These are phyloP conservation scores for Drosophila quasianomalipes DNA, from an alignment of 2,888 invertebrate species.

Conservation along the genomic window DNA sequence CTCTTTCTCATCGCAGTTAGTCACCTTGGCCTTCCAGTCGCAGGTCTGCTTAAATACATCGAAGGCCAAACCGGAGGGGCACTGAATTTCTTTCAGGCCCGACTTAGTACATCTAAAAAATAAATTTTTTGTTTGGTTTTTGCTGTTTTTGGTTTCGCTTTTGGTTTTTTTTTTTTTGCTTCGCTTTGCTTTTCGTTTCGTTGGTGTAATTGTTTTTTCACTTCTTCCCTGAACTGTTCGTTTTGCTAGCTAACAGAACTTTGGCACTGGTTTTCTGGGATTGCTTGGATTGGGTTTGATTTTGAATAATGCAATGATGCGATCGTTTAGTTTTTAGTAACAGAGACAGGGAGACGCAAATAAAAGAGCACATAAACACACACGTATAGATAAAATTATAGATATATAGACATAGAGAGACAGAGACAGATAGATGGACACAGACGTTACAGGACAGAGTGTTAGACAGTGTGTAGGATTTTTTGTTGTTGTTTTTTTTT, in stretches of 20 bases:
- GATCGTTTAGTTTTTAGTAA: constrained; percentile 63
- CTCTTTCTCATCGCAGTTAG: constrained; percentile 97
- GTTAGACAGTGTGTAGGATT: constrained; percentile 50
- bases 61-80: constrained; percentile 98
- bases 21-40: constrained; percentile 99
- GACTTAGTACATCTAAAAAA: constrained; percentile 92
- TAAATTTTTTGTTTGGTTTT: constrained; percentile 55
- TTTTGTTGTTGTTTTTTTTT: too few species aligned
- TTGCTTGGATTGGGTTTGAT: constrained; percentile 40
- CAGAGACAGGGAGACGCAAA: constrained; percentile 37
- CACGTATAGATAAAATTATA: constrained; percentile 26
- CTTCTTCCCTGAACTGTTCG: constrained; percentile 25
- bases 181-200: background rate
- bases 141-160: constrained; percentile 2
- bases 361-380: constrained; percentile 39
- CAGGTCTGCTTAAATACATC: constrained; percentile 99
- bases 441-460: constrained; percentile 42
- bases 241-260: constrained; percentile 66
- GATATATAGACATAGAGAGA: constrained; percentile 14
- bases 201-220: constrained; percentile 9
- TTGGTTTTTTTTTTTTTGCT: constrained; percentile 22
- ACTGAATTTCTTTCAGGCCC: constrained; percentile 98
- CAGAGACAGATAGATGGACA: constrained; percentile 38
- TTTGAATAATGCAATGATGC: constrained; percentile 65
- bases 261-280: constrained; percentile 52